These are phyloP conservation scores for Mandrillus leucophaeus DNA, from an alignment of 2,113 vertebrate species.

Conservation along the genomic window DNA sequence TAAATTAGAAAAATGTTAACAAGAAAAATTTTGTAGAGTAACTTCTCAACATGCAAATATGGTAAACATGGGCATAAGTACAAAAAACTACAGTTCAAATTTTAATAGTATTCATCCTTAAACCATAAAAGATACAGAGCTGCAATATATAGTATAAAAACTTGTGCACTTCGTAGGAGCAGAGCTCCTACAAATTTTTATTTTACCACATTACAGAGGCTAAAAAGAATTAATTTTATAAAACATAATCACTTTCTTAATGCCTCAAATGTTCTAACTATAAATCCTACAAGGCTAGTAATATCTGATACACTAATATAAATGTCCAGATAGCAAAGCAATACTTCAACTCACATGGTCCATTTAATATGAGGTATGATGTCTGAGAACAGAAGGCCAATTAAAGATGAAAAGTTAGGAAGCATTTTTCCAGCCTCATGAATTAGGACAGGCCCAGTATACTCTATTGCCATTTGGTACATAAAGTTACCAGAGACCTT, in stretches of 20 bases:
- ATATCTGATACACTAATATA: constrained; percentile 15
- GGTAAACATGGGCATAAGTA: neutral
- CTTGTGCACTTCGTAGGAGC: neutral
- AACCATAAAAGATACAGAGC: neutral
- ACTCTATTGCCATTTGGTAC: neutral
- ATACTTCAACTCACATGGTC: constrained; percentile 42
- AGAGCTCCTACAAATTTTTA: neutral
- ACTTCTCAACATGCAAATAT: neutral
- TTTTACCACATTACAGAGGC: neutral
- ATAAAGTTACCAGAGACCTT: constrained; percentile 1
- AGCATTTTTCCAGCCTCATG: constrained; percentile 50
- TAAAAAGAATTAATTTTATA: constrained; percentile 33
- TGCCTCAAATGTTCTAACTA: neutral
- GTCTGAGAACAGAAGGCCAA: constrained; percentile 35
- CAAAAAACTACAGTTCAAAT: neutral
- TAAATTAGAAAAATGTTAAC: neutral
- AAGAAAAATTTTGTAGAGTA: neutral
- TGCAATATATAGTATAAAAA: constrained; percentile 1
- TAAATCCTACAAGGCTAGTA: constrained; percentile 58
- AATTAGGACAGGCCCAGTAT: constrained; percentile 15
- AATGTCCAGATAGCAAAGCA: constrained; percentile 29
- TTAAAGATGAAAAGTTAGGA: constrained; percentile 61
- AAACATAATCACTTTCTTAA: constrained; percentile 59
- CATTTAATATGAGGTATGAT: constrained; percentile 59
- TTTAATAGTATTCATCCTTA: constrained; percentile 3